Evolutionary conservation across 2,888 invertebrate genomes (phyloP).

Genomic region (Cephus nigrinus): DNA sequence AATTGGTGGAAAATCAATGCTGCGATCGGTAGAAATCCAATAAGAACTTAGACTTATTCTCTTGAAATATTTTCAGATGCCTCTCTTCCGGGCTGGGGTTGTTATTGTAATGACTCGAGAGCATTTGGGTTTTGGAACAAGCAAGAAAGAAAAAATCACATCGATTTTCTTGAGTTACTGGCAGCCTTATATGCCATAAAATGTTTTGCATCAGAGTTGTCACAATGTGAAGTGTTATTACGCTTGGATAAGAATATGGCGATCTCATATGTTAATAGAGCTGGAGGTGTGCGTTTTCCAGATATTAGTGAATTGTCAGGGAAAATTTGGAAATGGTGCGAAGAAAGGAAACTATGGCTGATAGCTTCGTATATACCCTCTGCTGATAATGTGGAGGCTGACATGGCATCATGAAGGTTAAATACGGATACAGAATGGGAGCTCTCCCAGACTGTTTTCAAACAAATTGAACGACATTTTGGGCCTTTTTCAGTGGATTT

Average conservation of each 20-base stretch:
- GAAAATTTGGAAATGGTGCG: conserved; percentile 21
- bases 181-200: conserved; percentile 13
- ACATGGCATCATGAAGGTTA: conserved; percentile 12
- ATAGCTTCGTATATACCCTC: conserved; percentile 26
- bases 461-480: conserved; percentile 1
- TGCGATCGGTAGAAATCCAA: conserved; percentile 22
- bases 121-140: conserved; percentile 11
- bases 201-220: conserved; percentile 4
- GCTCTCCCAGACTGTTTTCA: conserved; percentile 3
- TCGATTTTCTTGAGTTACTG: conserved; percentile 17
- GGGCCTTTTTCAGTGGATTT: conserved; percentile 1
- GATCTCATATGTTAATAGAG: conserved; percentile 21
- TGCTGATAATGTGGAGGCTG: conserved; percentile 18
- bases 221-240: conserved; percentile 8
- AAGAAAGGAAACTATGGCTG: conserved; percentile 30
- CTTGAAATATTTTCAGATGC: conserved; percentile 30
- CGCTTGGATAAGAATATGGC: conserved; percentile 20
- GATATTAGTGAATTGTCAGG: conserved; percentile 2
- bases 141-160: conserved; percentile 1
- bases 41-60: conserved; percentile 21
- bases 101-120: conserved; percentile 17
- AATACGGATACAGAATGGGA: conserved; percentile 25
- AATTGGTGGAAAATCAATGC: conserved; percentile 25
- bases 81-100: conserved; percentile 32
- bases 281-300: conserved; percentile 16